Evolutionary conservation across 2,113 vertebrate genomes (phyloP), one percentile per base, ranked within the genome.

Genomic region (Anser cygnoides): DNA sequence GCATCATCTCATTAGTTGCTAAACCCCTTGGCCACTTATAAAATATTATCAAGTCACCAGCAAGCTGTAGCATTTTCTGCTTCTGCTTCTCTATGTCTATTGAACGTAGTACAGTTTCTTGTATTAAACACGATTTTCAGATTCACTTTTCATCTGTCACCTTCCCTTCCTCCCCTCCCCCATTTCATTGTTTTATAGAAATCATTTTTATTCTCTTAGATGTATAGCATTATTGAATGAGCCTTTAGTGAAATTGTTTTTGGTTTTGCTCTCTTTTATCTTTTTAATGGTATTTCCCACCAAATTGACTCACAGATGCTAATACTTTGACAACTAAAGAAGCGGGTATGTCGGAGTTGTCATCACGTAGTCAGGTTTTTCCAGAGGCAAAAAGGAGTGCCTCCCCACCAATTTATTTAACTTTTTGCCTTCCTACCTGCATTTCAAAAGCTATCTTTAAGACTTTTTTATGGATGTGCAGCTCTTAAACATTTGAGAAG

Each of bases 311-410:
- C 87, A 55, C 26, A 91, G 62, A 92, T 87, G 57, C 4, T 92
- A 92, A 93, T 82, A 92, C 89, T 93, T 93, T 84, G 91, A 95
- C 87, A 92, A 72, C 68, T 72, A 84, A 93, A 95, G 86, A 90
- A 94, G 29, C 16, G 49, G 15, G 43, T 65, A 68, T 72, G 43
- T 68, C 17, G 89, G 57, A 93, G 57, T 79, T 95, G 83, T 87
- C 85, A 90, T 76, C 67, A 55, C 72, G 62, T 58, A 95, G 89
- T 90, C 90, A 94, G 57, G 57, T 74, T 94, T 92, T 90, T 70
- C 73, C 39, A 61, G 74, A 73, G 50, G 75, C 35, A 93, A 95
- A 93, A 91, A 59, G 13, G 29, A 84, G 20, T 37, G 11, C 43
- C 79, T 93, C 19, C 31, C 11, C n/a, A 86, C 23, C 25, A 80